Conservation (phyloP, 2,888 invertebrate species). For the Caenorhabditis parvicauda region DNA sequence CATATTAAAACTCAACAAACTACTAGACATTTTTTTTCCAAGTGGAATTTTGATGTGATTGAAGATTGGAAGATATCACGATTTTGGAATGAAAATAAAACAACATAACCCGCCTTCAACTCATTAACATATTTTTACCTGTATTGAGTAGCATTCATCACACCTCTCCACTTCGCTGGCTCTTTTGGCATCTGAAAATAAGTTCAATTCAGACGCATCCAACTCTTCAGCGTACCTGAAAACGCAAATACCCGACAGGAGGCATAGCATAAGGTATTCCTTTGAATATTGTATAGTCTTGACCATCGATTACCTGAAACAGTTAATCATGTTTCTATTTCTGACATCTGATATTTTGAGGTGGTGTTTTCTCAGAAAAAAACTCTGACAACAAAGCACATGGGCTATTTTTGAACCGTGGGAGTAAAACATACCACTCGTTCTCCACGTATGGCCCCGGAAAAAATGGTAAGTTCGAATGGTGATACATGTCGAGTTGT, state of each 20-base stretch:
- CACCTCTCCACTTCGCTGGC: slow-evolving; percentile 61
- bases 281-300: slow-evolving; percentile 62
- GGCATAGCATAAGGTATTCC: slow-evolving; percentile 63
- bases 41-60: too few relatives aligned
- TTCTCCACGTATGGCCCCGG: slow-evolving; percentile 60
- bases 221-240: slow-evolving; percentile 41
- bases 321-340: neutral
- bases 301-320: slow-evolving; percentile 34
- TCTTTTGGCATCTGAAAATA: slow-evolving; percentile 53
- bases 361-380: neutral
- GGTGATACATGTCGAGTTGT: slow-evolving; percentile 33
- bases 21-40: too few relatives aligned
- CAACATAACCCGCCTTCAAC: too few relatives aligned
- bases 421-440: slow-evolving; percentile 42
- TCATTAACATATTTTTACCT: too few relatives aligned
- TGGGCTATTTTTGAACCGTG: too few relatives aligned
- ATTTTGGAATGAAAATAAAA: too few relatives aligned
- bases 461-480: slow-evolving; percentile 59
- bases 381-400: neutral
- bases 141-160: slow-evolving; percentile 63
- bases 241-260: slow-evolving; percentile 61
- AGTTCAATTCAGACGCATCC: neutral
- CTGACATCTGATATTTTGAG: too few relatives aligned
- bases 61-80: too few relatives aligned
- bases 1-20: too few relatives aligned